Evolutionary conservation across 2,113 vertebrate species (phyloP), one percentile per base, ranked within the genome.

Genomic region (Salvelinus alpinus): DNA sequence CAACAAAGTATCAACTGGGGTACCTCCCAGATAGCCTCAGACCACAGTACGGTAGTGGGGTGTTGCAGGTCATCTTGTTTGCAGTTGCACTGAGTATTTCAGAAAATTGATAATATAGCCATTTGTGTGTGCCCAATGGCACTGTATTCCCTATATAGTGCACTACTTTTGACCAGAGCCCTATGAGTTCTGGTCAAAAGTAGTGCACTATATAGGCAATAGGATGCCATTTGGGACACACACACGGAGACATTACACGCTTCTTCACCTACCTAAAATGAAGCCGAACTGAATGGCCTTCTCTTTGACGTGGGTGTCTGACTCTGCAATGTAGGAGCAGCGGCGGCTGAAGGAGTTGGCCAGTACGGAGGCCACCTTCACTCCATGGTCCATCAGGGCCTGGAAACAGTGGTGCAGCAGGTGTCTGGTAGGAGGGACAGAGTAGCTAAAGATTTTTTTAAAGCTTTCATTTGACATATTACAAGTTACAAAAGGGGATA

Each of bases 401-500:
- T 99, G 98, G 87, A 99, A 99, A 84, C 98, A 99, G 92, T 99
- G 98, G 91, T 99, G 98, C 85, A 99, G 95, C 65, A 99, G 95
- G 89, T 99, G 97, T 81, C 97, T 99, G 31, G 66, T 9, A 9
- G 16, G 31, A 29, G 6, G n/a, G 59, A 62, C 20, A 62, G 5
- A 22, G 18, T 3, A 22, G n/a, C 4, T 5, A 24, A 5, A 1
- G 59, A n/a, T 11, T 44, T 44, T 8, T 38, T 29, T 5, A 5
- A 9, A 44, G 16, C 51, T 4, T 13, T 54, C 51, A 54, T 18
- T 54, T 18, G 12, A 13, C 48, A 54, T 18, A 18, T 34, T 34
- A 34, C 4, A 34, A 6, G 31, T 1, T 1, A 6, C 5, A 6
- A 34, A 31, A 6, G 6, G 6, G 34, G 34, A 34, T 34, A 34